Evolutionary conservation across 2,797 vertebrate genomes (phyloP), one percentile per base, ranked within the genome.

Genomic region (Parauchenoglanis ngamensis): DNA sequence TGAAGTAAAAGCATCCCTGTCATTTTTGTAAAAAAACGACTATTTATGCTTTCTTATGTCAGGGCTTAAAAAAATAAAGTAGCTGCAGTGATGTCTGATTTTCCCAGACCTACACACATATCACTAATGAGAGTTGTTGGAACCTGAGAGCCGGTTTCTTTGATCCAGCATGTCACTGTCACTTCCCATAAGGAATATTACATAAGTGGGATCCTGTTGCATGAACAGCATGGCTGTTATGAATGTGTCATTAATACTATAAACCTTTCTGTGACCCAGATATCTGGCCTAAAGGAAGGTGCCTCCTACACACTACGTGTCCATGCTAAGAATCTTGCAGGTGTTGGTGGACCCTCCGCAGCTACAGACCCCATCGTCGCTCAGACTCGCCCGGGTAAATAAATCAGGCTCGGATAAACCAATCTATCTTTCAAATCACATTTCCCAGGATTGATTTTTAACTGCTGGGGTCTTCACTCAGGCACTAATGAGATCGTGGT

Each of bases 401-500:
- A 49, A 49, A 49, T 7, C 49, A 49, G 49, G 49, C 49, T 46
- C 17, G 56, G 67, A 83, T 28, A 28, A 83, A 88, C 77, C 57
- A 7, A 67, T 56, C 73, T 79, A 25, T 82, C 28, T 68, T 44
- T 63, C 52, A 76, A 56, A 54, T 56, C 59, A 61, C 54, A 8
- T 57, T 85, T 84, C 17, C 61, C n/a, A 17, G 17, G 63, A 35
- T 40, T 35, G 31, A 63, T 61, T 5, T 65, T 85, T n/a, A 75
- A 6, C 11, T 61, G 11, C 15, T 21, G 15, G 4, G 19, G 82
- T 61, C 12, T 81, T 87, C 59, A 7, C 56, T 88, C 86, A 99
- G 98, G 97, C 93, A 98, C 97, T 90, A 98, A 97, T 84, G 98
- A 99, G 90, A 94, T 99, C 83, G 94, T 96, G 49, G 96, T 98